Base-by-base conservation (phyloP, 2,888 invertebrate genomes). In the Hirtodrosophila trivittata region DNA sequence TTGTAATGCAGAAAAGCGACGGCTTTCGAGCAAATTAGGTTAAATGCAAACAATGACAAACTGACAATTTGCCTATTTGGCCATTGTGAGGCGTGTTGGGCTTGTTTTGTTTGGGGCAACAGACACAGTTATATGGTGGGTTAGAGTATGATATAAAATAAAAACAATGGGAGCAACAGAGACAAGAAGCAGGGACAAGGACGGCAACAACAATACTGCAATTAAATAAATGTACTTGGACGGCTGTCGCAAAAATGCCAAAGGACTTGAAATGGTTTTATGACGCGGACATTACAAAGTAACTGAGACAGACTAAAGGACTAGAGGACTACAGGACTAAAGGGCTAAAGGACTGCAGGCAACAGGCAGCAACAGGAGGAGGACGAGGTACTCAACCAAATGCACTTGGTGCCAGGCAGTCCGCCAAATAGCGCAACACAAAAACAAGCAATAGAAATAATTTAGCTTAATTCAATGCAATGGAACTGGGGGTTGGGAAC, bases 381-480 rank as follows among this genome's bases (percentile, higher is more conserved):
- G 21, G 25, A n/a, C 3, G n/a, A n/a, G 8, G 26, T 30, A 55
- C 51, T 58, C 67, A 50, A 21, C 42, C 58, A 72, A 82, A 71
- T 85, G 86, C 58, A 69, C 51, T 77, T 59, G 86, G 78, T 85
- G 86, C 86, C 80, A 65, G 50, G 47, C 60, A 66, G 82, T 75
- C 82, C 66, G 32, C 55, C 60, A 62, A 66, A 62, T 50, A 51
- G 51, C 54, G 42, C 60, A 64, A 37, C 74, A 57, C 55, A 68
- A 80, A 64, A 68, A 69, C 59, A 42, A 39, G 59, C 60, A 56
- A 66, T 58, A 62, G 67, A 78, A 75, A 85, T 85, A 70, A 85
- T 80, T 66, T 85, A 68, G 83, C 72, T 85, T 80, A 80, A 80
- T 80, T 86, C 80, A 82, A 71, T 75, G 77, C 76, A 59, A 21